Evolutionary conservation across 37 sponge, comb jelly and placozoan species (phyloP).

Genomic region (Ianthella basta): DNA sequence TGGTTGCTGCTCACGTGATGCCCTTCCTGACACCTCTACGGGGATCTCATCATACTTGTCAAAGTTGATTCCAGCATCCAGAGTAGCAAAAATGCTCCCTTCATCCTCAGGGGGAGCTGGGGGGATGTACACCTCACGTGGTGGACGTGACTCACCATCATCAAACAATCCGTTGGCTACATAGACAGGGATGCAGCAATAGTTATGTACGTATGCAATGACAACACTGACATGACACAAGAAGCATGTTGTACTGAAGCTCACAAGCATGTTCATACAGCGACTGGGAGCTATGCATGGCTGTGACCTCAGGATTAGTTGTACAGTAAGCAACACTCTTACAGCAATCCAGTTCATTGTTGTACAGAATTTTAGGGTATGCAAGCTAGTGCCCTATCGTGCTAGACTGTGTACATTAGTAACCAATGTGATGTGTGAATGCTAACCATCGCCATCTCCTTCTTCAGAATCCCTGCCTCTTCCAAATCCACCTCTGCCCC

Average conservation of each 20-base stretch:
- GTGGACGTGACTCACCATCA: slow-evolving; percentile 5
- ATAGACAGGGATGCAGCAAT: neutral
- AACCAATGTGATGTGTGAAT: neutral
- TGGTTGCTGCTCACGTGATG: slow-evolving; percentile 40
- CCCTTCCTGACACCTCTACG: slow-evolving; percentile 83
- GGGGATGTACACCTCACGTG: slow-evolving; percentile 83
- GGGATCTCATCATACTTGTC: slow-evolving; percentile 90
- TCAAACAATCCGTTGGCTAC: slow-evolving; percentile 25
- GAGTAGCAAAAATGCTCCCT: slow-evolving; percentile 61
- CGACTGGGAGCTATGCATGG: no score
- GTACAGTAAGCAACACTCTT: no score
- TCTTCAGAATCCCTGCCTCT: slow-evolving; percentile 24
- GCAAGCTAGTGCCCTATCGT: no score
- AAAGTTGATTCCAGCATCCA: slow-evolving; percentile 93
- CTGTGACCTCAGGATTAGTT: no score
- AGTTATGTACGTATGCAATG: neutral
- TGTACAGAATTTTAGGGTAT: no score
- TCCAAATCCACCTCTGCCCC: neutral
- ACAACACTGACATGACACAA: neutral
- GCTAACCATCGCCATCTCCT: slow-evolving; percentile 30
- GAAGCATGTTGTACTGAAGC: neutral
- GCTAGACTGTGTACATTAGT: neutral
- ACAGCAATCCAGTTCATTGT: no score
- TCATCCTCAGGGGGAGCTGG: slow-evolving; percentile 86
- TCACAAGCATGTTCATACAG: no score